A percentile compares a stretch with the other conserved stretches of the same genome.
phyloP scores from a whole-genome alignment of 2,888 invertebrate genomes.

The Brachyopa scutellaris region DNA sequence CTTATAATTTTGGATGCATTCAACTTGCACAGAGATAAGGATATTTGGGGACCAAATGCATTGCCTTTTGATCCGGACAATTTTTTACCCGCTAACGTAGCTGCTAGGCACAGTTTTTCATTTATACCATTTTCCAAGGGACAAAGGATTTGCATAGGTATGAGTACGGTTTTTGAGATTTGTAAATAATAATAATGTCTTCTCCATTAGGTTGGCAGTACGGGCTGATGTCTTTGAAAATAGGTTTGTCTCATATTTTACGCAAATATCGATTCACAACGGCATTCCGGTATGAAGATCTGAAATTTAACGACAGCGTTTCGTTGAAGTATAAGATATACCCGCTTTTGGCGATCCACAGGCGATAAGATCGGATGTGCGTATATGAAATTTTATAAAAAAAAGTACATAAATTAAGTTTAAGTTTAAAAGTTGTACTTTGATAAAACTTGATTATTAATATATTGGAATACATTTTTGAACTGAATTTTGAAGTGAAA shows the following conservation, averaged over 20 bases:
- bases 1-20: constrained; percentile 76
- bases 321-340: constrained; percentile 38
- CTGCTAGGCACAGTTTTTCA: constrained; percentile 77
- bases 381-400: too few relatives aligned
- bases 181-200: too few relatives aligned
- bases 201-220: constrained; percentile 74
- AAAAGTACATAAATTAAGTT: too few relatives aligned
- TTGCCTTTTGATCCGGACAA: constrained; percentile 78
- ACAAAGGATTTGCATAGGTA: constrained; percentile 75
- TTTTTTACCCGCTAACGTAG: constrained; percentile 77
- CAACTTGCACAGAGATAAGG: constrained; percentile 77
- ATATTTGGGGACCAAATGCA: constrained; percentile 79
- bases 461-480: too few relatives aligned
- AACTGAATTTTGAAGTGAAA: too few relatives aligned
- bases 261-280: constrained; percentile 69
- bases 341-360: constrained; percentile 52
- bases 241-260: constrained; percentile 55
- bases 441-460: too few relatives aligned
- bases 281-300: constrained; percentile 55
- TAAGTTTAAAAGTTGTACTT: too few relatives aligned
- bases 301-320: constrained; percentile 38
- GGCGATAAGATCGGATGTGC: too few relatives aligned
- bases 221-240: constrained; percentile 61
- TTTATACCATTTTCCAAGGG: constrained; percentile 80
- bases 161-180: too few relatives aligned